Evolutionary conservation across 2,888 invertebrate genomes (phyloP).

Genomic region (Troglohyphantes excavatus): DNA sequence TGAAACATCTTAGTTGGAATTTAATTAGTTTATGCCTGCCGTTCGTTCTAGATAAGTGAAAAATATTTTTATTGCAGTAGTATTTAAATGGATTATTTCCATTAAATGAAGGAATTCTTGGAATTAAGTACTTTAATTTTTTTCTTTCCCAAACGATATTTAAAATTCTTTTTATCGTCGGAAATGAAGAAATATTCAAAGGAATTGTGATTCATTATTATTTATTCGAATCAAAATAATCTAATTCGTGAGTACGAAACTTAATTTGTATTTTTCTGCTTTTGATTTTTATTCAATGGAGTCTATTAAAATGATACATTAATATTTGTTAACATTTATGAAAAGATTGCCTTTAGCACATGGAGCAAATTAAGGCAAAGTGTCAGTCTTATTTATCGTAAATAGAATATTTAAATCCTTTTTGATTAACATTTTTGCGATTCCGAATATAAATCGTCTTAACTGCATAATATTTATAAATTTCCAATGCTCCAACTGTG

Average conservation of each 20-base stretch:
- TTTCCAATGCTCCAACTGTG: neutral
- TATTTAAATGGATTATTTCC: constrained; percentile 24
- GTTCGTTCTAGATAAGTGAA: neutral
- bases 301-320: constrained; percentile 12
- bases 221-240: constrained; percentile 2
- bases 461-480: neutral
- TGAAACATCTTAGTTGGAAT: constrained; percentile 28
- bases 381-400: neutral
- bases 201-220: constrained; percentile 4
- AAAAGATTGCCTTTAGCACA: constrained; percentile 20
- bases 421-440: neutral
- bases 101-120: neutral
- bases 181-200: constrained; percentile 14
- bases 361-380: neutral
- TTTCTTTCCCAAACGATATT: neutral
- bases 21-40: constrained; percentile 53
- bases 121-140: constrained; percentile 23
- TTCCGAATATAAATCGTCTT: neutral
- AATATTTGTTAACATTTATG: constrained; percentile 34
- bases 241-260: constrained; percentile 5
- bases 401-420: constrained; percentile 48
- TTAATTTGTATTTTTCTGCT: constrained; percentile 22
- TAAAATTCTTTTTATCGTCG: constrained; percentile 34
- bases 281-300: neutral
- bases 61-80: constrained; percentile 28